These are phyloP conservation scores for Lydus trimaculatus DNA, from an alignment of 2,888 invertebrate genomes.

Conservation along the genomic window DNA sequence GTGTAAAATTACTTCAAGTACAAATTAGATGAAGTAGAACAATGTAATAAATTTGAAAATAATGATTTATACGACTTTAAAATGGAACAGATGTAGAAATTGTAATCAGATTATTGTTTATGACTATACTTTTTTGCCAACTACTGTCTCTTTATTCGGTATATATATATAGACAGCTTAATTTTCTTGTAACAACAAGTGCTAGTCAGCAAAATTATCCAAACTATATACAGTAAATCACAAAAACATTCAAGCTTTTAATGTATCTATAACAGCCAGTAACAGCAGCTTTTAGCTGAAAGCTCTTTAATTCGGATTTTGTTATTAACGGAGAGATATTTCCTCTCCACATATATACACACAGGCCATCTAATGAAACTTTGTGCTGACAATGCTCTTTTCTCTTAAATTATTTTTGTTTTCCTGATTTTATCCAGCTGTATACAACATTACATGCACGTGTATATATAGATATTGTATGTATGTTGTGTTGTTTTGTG, in stretches of 20 bases:
- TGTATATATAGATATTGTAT: no score
- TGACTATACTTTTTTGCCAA: no score
- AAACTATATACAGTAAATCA: constrained; percentile 3
- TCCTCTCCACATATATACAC: not conserved
- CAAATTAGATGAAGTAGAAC: not conserved
- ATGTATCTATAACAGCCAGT: constrained; percentile 12
- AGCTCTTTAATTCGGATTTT: constrained; percentile 25
- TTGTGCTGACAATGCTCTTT: not conserved
- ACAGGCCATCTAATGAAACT: not conserved
- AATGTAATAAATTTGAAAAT: not conserved
- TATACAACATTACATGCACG: not conserved
- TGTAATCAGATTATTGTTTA: no score
- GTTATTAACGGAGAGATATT: constrained; percentile 24
- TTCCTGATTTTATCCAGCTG: not conserved
- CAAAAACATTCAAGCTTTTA: constrained; percentile 26
- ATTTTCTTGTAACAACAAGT: not conserved
- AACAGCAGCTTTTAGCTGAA: constrained; percentile 25
- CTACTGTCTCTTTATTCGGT: no score
- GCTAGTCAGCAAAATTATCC: not conserved
- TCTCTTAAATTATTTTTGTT: not conserved
- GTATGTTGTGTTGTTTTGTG: not conserved
- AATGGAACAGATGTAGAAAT: not conserved
- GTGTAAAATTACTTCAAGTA: not conserved
- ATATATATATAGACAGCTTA: not conserved
- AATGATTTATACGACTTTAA: no score